Conservation (phyloP, 2,113 vertebrate species). For the Helogale parvula region DNA sequence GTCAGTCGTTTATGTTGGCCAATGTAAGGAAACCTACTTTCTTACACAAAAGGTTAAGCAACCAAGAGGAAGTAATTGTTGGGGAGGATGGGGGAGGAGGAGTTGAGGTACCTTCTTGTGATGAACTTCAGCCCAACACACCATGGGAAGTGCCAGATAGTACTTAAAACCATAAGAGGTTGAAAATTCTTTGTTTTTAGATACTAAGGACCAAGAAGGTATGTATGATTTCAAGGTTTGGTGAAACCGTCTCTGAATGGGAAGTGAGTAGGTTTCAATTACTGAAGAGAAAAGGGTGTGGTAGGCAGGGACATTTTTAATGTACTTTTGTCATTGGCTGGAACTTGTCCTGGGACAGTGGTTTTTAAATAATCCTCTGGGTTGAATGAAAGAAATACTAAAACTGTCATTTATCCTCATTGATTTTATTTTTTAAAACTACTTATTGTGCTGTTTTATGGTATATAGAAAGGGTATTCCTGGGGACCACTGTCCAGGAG, state of each 20-base stretch:
- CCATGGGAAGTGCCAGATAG: background rate
- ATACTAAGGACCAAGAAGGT: background rate
- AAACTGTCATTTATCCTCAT: background rate
- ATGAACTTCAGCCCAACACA: background rate
- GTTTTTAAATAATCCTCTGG: background rate
- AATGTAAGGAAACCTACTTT: conserved; percentile 46
- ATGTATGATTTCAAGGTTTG: background rate
- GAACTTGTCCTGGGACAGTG: background rate
- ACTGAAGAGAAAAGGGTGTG: background rate
- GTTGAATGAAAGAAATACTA: background rate
- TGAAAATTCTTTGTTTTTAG: conserved; percentile 32
- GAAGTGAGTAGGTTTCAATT: background rate
- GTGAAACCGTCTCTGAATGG: background rate
- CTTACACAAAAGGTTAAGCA: conserved; percentile 43
- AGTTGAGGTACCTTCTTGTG: background rate
- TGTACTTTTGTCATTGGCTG: background rate
- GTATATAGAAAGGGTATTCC: background rate
- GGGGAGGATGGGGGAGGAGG: background rate
- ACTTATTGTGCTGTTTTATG: background rate
- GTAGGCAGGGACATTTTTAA: background rate
- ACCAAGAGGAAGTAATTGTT: conserved; percentile 43
- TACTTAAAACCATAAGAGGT: background rate
- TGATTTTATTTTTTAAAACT: background rate
- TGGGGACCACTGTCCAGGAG: background rate
- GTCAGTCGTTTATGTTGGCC: conserved; percentile 25